A percentile compares a stretch with the other conserved stretches of the same genome.
phyloP scores from a whole-genome alignment of 2,113 vertebrate genomes.

The Tamias sibiricus region DNA sequence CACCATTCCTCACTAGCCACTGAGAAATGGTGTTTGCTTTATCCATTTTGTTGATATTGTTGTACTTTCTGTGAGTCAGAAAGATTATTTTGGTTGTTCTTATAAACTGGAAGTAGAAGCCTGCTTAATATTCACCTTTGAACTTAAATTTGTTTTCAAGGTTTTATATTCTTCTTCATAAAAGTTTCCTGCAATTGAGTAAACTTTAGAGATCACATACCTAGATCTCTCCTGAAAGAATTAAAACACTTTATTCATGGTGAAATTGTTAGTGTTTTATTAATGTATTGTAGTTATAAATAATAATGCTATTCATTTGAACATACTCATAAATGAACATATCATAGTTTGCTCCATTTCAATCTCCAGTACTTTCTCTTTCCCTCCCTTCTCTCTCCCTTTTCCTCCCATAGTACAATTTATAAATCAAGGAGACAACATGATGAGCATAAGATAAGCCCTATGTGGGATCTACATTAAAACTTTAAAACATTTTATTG shows the following conservation, averaged over 20 bases:
- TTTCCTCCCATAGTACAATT: neutral
- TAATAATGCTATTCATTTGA: too few relatives aligned
- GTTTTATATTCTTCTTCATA: neutral
- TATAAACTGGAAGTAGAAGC: neutral
- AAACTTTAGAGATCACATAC: neutral
- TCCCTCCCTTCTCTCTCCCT: too few relatives aligned
- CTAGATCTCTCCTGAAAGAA: neutral
- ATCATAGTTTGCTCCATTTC: too few relatives aligned
- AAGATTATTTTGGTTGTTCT: neutral
- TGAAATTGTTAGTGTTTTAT: neutral
- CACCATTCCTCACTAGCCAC: neutral
- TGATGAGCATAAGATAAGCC: neutral
- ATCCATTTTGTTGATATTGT: neutral
- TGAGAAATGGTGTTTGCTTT: neutral
- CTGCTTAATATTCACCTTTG: neutral
- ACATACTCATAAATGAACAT: too few relatives aligned
- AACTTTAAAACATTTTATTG: too few relatives aligned
- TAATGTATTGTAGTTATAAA: too few relatives aligned
- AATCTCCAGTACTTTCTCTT: too few relatives aligned
- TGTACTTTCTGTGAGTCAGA: neutral
- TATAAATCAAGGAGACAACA: neutral
- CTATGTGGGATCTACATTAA: neutral
- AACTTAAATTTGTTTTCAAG: neutral
- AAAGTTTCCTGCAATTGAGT: neutral
- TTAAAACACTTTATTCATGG: neutral